Percentiles rank a stretch among this genome's conserved stretches.
These are phyloP conservation scores for Elysia chlorotica DNA, from an alignment of 1,140 invertebrate species.

Conservation along the genomic window DNA sequence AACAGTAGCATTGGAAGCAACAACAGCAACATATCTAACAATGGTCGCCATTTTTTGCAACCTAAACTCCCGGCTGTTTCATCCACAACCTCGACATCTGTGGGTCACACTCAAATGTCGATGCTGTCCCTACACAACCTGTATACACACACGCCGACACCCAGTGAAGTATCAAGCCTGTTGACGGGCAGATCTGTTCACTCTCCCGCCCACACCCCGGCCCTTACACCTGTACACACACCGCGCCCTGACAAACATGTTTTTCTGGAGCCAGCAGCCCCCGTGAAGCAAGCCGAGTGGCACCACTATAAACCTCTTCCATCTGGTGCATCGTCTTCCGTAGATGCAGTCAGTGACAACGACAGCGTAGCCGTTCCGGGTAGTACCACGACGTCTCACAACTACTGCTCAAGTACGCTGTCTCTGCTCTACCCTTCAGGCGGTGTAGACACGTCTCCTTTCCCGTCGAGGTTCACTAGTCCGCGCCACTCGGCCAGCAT, in stretches of 20 bases:
- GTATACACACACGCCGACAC: constrained; percentile 55
- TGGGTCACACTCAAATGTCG: constrained; percentile 23
- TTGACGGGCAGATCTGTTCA: not conserved
- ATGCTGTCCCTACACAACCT: constrained; percentile 38
- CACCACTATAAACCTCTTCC: constrained; percentile 45
- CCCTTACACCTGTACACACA: constrained; percentile 13
- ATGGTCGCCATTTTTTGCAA: too few relatives aligned
- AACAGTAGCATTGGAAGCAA: not conserved
- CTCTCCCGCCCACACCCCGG: not conserved
- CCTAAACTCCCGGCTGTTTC: not conserved
- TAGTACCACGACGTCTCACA: constrained; percentile 30
- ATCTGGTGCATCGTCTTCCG: constrained; percentile 28
- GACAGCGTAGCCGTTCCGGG: constrained; percentile 29
- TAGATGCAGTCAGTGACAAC: constrained; percentile 29
- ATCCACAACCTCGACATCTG: too few relatives aligned
- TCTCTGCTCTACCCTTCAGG: constrained; percentile 53
- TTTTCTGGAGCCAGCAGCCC: constrained; percentile 48
- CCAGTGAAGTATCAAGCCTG: constrained; percentile 58
- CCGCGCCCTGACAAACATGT: constrained; percentile 26
- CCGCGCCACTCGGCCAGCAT: constrained; percentile 54
- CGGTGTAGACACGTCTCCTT: constrained; percentile 43
- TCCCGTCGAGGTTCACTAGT: constrained; percentile 47
- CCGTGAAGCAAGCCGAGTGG: constrained; percentile 45
- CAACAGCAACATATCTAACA: not conserved
- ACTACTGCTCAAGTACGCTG: too few relatives aligned